These are phyloP conservation scores for Aulostomus chinensis DNA, from an alignment of 2,797 vertebrate genomes.

Conservation along the genomic window DNA sequence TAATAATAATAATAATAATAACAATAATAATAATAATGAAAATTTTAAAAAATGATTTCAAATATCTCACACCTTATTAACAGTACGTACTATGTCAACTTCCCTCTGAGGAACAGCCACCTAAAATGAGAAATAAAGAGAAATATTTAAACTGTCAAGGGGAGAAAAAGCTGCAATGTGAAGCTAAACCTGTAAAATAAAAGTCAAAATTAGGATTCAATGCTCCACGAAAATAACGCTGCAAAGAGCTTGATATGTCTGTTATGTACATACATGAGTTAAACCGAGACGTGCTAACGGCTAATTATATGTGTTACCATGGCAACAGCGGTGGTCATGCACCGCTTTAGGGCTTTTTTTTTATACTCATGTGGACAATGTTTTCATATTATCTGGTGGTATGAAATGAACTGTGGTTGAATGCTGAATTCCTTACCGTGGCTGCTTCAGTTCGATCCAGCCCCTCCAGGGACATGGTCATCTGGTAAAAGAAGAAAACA, in stretches of 20 bases:
- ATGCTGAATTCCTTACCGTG: conserved; percentile 61
- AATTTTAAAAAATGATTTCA: neutral
- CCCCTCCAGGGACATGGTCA: conserved; percentile 75
- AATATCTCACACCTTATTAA: conserved; percentile 59
- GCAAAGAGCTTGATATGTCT: conserved; percentile 33
- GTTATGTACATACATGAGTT: conserved; percentile 44
- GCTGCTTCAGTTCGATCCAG: conserved; percentile 58
- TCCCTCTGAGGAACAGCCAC: conserved; percentile 59
- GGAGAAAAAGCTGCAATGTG: neutral
- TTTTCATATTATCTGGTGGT: conserved; percentile 11
- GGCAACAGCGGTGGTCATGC: conserved; percentile 42
- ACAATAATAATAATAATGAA: neutral
- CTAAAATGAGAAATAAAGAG: conserved; percentile 51
- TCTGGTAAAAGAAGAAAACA: conserved; percentile 52
- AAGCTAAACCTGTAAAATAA: no score
- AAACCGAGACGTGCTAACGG: conserved; percentile 33
- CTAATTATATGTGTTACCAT: conserved; percentile 48
- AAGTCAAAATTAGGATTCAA: no score
- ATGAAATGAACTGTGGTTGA: conserved; percentile 26
- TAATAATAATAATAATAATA: no score
- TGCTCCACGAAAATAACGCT: conserved; percentile 11
- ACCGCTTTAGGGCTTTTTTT: conserved; percentile 14
- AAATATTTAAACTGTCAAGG: no score
- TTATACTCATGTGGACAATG: conserved; percentile 21
- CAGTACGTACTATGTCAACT: conserved; percentile 35